These are phyloP conservation scores for Eurois occulta DNA, from an alignment of 2,888 invertebrate genomes.

Conservation along the genomic window DNA sequence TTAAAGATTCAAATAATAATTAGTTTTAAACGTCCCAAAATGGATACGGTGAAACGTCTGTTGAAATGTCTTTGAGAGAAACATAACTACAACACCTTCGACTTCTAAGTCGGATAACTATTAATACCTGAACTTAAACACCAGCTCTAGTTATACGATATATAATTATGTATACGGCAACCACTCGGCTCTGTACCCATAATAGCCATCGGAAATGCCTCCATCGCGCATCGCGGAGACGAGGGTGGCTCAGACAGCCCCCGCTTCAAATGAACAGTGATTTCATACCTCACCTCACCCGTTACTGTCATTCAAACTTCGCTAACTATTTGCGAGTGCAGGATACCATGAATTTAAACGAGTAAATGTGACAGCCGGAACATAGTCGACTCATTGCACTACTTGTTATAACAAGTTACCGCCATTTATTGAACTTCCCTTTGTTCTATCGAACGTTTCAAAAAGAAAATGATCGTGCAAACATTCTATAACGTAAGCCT, in stretches of 20 bases:
- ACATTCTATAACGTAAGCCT: slow-evolving; percentile 40
- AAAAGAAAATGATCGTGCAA: slow-evolving; percentile 37
- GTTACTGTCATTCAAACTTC: slow-evolving; percentile 72
- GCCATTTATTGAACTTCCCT: slow-evolving; percentile 22
- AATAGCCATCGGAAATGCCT: slow-evolving; percentile 57
- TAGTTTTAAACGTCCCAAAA: neutral
- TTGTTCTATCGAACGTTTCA: slow-evolving; percentile 18
- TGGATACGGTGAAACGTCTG: neutral
- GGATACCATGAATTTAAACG: slow-evolving; percentile 63
- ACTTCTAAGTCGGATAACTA: neutral
- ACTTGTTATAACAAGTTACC: slow-evolving; percentile 17
- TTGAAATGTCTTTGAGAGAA: neutral
- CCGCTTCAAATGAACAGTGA: slow-evolving; percentile 72
- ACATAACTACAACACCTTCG: neutral
- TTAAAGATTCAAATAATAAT: neutral
- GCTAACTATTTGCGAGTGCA: slow-evolving; percentile 70
- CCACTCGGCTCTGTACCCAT: slow-evolving; percentile 39
- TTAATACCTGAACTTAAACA: slow-evolving; percentile 20
- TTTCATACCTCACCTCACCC: slow-evolving; percentile 73
- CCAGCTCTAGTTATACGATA: slow-evolving; percentile 1
- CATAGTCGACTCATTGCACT: slow-evolving; percentile 42
- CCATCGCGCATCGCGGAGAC: slow-evolving; percentile 56
- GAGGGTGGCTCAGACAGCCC: slow-evolving; percentile 62
- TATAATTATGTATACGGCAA: slow-evolving; percentile 11
- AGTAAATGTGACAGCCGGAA: slow-evolving; percentile 59